Percentiles rank a stretch among this genome's conserved stretches.
Conservation (phyloP, 2,113 vertebrate species). For the Mungos mungo region DNA sequence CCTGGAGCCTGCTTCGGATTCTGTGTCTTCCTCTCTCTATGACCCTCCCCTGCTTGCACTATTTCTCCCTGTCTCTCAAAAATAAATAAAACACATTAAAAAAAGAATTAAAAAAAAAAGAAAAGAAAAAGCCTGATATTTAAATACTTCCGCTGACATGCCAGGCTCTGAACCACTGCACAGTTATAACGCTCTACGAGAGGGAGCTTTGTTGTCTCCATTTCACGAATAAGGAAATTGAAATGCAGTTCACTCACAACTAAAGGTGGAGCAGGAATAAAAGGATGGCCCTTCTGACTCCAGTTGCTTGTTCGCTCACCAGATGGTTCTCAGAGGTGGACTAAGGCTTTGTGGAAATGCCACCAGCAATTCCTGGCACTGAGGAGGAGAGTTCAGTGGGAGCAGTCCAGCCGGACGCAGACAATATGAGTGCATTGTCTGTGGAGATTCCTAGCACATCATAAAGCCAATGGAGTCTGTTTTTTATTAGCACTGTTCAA, state of each 20-base stretch:
- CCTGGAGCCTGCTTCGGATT: too few species aligned
- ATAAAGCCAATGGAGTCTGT: not conserved
- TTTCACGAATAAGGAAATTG: not conserved
- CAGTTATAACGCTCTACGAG: not conserved
- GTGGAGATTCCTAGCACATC: not conserved
- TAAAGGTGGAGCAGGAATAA: rapidly evolving
- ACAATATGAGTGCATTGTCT: not conserved
- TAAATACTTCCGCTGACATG: not conserved
- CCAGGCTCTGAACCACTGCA: not conserved
- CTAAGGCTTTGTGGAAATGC: rapidly evolving
- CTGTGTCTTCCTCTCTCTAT: too few species aligned
- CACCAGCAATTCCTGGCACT: rapidly evolving
- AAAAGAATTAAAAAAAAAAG: not conserved
- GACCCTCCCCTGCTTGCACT: too few species aligned
- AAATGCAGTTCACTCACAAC: not conserved
- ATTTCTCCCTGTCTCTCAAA: too few species aligned
- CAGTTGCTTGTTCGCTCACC: not conserved
- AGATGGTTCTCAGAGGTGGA: not conserved
- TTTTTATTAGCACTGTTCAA: not conserved
- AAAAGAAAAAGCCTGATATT: not conserved
- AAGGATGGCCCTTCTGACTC: not conserved
- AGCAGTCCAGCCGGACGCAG: too few species aligned
- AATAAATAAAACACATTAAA: too few species aligned
- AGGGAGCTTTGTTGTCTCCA: not conserved
- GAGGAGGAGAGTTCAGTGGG: rapidly evolving